Conservation (phyloP, 2,797 vertebrate genomes). For the Sebastes ruberrimus region DNA sequence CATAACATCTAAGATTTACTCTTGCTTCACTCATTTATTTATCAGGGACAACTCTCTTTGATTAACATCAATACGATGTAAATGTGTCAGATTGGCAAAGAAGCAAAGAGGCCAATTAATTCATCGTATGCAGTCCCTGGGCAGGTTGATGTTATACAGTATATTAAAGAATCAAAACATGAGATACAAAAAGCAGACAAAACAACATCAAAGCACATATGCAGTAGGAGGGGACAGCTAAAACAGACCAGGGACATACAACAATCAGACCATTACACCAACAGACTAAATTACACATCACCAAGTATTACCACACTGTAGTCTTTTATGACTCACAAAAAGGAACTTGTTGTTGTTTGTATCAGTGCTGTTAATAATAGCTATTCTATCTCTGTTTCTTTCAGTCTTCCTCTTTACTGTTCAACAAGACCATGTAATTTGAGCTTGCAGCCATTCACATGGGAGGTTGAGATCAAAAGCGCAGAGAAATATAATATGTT, state of each 20-base stretch:
- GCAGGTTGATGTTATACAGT: neutral
- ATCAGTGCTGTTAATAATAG: neutral
- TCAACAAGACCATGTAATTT: constrained; percentile 11
- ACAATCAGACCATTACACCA: neutral
- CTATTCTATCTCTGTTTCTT: neutral
- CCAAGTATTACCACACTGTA: neutral
- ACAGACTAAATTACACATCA: neutral
- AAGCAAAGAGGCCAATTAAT: neutral
- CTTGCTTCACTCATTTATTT: neutral
- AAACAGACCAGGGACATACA: neutral
- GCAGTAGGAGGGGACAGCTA: neutral
- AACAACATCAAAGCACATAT: neutral
- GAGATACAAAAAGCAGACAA: neutral
- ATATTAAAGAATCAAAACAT: neutral
- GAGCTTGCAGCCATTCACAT: constrained; percentile 8
- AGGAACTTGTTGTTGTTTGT: neutral
- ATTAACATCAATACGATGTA: neutral
- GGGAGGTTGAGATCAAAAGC: constrained; percentile 1
- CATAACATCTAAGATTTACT: neutral
- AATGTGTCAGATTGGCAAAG: neutral
- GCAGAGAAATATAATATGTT: constrained; percentile 15
- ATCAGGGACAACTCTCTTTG: neutral
- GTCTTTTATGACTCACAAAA: neutral
- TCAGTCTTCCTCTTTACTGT: neutral
- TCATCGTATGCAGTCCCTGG: neutral